Evolutionary conservation across 2,888 invertebrate species (phyloP), one percentile per base, ranked within the genome.

Genomic region (Agapostemon virescens): DNA sequence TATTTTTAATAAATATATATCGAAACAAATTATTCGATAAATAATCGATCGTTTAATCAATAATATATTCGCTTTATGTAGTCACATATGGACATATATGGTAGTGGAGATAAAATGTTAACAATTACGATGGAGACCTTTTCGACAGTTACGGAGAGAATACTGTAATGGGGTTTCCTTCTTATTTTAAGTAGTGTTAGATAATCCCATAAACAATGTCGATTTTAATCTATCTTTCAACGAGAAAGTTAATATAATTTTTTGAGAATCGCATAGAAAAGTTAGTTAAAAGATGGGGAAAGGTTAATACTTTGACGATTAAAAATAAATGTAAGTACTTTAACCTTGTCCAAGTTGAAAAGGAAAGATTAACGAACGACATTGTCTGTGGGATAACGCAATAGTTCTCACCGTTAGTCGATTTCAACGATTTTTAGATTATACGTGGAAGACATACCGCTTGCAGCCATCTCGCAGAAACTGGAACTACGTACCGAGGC

Each of bases 381-480:
- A 49, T 49, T 49, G 1, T 11, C 11, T n/a, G n/a, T 11, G 11
- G 11, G 1, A n/a, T 1, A 49, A 15, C 55, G 15, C 26, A 23
- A 15, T 26, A 55, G 45, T n/a, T 55, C 26, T 26, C 15, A 20
- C 20, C 33, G 9, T 33, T 20, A 20, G 2, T 61, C 11, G 7
- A 1, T 9, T 33, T n/a, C 2, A n/a, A n/a, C n/a, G 2, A 52
- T 67, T 72, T 85, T 58, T 77, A 93, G 93, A 79, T 87, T 93
- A 4, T 90, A 90, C 76, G 84, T 93, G 66, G 88, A 90, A 73
- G 91, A 93, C 76, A 88, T 93, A 71, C 93, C 93, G 0, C 76
- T 90, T 40, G 86, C 83, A 11, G 90, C 92, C 66, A 78, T 93
- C 42, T 58, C 86, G 13, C 80, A 88, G 33, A 83, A 85, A 36